Evolutionary conservation across 1,140 invertebrate species (phyloP).

Genomic region (Phenacoccus solenopsis): DNA sequence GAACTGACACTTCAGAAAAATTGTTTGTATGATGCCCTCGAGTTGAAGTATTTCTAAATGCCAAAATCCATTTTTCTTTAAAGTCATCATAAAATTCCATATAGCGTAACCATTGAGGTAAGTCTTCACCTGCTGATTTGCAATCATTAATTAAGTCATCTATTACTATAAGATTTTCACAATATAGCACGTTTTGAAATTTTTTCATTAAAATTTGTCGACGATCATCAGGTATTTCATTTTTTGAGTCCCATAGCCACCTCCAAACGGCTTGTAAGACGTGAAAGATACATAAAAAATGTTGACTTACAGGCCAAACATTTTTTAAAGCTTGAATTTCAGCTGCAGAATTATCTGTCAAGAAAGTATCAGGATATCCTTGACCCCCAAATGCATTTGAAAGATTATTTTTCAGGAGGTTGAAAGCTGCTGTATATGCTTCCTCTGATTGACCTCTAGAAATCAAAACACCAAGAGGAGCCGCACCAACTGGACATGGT

Average conservation of each 20-base stretch:
- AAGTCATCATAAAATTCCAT: neutral
- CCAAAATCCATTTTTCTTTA: neutral
- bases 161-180: too few relatives aligned
- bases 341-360: constrained; percentile 15
- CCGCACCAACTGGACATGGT: too few relatives aligned
- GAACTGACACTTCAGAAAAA: constrained; percentile 1
- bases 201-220: too few relatives aligned
- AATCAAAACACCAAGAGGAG: too few relatives aligned
- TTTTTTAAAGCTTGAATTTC: constrained; percentile 14
- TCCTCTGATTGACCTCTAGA: neutral
- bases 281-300: constrained; percentile 18
- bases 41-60: neutral
- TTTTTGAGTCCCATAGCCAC: constrained; percentile 15
- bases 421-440: constrained; percentile 12
- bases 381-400: neutral
- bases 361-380: neutral
- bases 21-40: constrained; percentile 8
- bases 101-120: neutral
- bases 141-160: neutral
- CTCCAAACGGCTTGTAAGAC: constrained; percentile 12
- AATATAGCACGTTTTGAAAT: too few relatives aligned
- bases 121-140: neutral
- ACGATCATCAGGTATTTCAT: constrained; percentile 1
- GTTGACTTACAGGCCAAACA: neutral
- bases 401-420: neutral